Conservation (phyloP, 2,888 invertebrate genomes). For the Argynnis bischoffii region DNA sequence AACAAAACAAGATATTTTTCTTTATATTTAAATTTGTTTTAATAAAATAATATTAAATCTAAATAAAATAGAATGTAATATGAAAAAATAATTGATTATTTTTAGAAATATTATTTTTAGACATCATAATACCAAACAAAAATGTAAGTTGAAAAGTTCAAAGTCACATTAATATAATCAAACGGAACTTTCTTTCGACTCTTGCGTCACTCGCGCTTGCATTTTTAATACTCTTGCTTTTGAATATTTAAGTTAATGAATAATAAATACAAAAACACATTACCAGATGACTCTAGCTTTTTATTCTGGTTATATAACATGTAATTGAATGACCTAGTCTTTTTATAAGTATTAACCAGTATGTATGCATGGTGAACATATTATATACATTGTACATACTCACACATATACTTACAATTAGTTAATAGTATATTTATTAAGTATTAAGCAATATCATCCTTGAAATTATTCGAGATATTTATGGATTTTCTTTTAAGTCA, state of each 20-base stretch:
- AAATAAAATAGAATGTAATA: too few relatives aligned
- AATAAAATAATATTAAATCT: too few relatives aligned
- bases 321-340: slow-evolving; percentile 11
- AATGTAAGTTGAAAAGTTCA: slow-evolving; percentile 18
- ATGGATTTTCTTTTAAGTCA: background rate
- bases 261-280: slow-evolving; percentile 24
- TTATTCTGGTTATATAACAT: slow-evolving; percentile 17
- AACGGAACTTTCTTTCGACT: slow-evolving; percentile 34
- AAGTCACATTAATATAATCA: slow-evolving; percentile 28
- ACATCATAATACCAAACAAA: background rate
- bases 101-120: too few relatives aligned
- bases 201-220: slow-evolving; percentile 31
- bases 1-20: too few relatives aligned
- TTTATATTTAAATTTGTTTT: too few relatives aligned
- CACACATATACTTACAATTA: background rate
- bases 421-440: background rate
- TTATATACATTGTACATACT: background rate
- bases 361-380: too few relatives aligned
- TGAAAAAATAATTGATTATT: too few relatives aligned
- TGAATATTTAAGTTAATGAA: slow-evolving; percentile 32
- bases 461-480: background rate
- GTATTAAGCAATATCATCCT: slow-evolving; percentile 6
- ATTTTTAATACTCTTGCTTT: slow-evolving; percentile 33
- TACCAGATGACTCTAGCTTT: slow-evolving; percentile 8
- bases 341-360: background rate